Evolutionary conservation across 2,888 invertebrate species (phyloP).

Genomic region (Vesta saturnalis): DNA sequence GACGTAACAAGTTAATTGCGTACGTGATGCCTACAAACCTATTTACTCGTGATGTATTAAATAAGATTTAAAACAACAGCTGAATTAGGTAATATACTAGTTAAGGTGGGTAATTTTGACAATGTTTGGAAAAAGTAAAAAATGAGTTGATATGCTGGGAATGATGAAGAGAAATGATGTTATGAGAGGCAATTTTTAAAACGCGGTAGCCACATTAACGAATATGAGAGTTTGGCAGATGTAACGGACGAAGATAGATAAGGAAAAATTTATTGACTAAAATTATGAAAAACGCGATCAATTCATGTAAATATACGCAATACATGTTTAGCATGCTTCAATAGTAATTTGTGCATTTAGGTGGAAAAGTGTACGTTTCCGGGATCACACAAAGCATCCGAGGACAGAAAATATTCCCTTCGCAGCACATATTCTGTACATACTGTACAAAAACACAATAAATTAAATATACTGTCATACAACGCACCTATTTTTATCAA

Average conservation of each 20-base stretch:
- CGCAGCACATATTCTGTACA: no score
- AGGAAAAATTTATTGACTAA: background rate
- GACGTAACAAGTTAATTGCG: constrained; percentile 14
- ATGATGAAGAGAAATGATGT: constrained; percentile 9
- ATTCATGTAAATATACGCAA: no score
- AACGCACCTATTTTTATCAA: no score
- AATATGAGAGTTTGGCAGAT: background rate
- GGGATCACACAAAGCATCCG: no score
- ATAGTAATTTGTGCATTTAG: no score
- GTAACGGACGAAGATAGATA: no score
- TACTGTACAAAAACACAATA: no score
- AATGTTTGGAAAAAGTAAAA: background rate
- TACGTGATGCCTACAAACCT: background rate
- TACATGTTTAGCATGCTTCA: no score
- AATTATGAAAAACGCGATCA: background rate
- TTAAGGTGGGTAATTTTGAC: background rate
- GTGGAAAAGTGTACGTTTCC: no score
- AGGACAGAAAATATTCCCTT: no score
- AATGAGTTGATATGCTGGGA: background rate
- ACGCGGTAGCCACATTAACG: background rate
- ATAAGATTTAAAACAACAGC: background rate
- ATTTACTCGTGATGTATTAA: background rate
- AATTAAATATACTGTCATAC: no score
- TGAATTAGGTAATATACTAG: background rate
- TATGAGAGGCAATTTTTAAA: constrained; percentile 8